Base-by-base conservation (phyloP, 2,888 invertebrate genomes). In the Polylopha cassiicola region DNA sequence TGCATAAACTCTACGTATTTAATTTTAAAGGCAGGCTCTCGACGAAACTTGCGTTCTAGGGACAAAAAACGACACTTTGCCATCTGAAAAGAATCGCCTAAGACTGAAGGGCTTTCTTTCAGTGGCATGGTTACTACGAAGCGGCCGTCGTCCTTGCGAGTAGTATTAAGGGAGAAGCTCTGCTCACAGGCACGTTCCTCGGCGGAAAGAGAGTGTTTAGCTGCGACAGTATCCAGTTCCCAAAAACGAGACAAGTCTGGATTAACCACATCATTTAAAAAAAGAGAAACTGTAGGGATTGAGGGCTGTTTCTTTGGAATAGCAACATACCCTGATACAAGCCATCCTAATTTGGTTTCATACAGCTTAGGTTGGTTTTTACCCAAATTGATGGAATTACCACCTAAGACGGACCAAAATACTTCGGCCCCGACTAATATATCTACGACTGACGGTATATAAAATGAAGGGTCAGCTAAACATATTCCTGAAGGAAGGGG, bases 171-270 rank as follows among this genome's bases (percentile, higher is more conserved):
- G 3, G 11, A 1, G n/a, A 37, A 43, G 5, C 27, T 32, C 13
- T 43, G n/a, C 15, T 43, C 37, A 6, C 32, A 43, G n/a, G n/a
- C 5, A 24, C 3, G 30, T 30, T 16, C 29, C 16, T 2, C 21
- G 17, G 16, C 37, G 22, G 2, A 29, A 10, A 22, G 29, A 37
- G 2, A 30, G 26, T 48, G 44, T 9, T 41, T 41, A 7, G 45
- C 27, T n/a, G 49, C 30, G 5, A 55, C 41, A 1, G 48, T 36
- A n/a, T 54, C 54, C 14, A 54, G 30, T 26, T 53, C 52, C 52
- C 53, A 54, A 29, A 56, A 56, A 8, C 38, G 30, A 13, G 43
- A 39, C 7, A 50, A 21, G 18, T 45, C 30, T 5, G 15, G 14
- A 16, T 33, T 13, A n/a, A n/a, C n/a, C n/a, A n/a, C n/a, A n/a